A percentile compares a stretch with the other conserved stretches of the same genome.
Conservation (phyloP, 2,113 vertebrate species). For the Macrotis lagotis region DNA sequence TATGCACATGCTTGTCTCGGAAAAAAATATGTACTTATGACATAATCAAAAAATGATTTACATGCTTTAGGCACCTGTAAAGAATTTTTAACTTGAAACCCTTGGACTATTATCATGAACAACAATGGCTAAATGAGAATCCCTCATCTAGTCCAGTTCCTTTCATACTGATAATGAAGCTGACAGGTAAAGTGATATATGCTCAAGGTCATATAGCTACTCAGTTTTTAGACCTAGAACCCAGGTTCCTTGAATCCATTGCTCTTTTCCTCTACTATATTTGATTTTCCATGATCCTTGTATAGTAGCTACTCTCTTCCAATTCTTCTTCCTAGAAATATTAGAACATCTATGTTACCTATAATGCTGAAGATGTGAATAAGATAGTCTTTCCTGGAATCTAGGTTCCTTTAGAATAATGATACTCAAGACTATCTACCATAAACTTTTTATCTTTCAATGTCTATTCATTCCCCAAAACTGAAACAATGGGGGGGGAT, state of each 20-base stretch:
- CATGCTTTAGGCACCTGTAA: not conserved
- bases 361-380: not conserved
- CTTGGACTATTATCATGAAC: not conserved
- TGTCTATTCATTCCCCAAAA: not conserved
- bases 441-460: not conserved
- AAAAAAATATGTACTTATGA: not conserved
- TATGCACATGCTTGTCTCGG: not conserved
- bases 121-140: not conserved
- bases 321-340: not conserved
- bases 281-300: not conserved
- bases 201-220: not conserved
- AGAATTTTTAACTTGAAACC: not conserved
- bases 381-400: not conserved
- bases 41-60: not conserved
- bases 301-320: not conserved
- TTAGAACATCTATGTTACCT: not conserved
- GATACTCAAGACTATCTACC: not conserved
- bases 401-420: not conserved
- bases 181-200: not conserved
- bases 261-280: not conserved
- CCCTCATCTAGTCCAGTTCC: not conserved
- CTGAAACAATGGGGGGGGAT: not conserved
- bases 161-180: not conserved
- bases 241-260: not conserved
- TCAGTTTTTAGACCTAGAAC: not conserved